phyloP scores from a whole-genome alignment of 2,888 invertebrate genomes.

The Cheilosia urbana region DNA sequence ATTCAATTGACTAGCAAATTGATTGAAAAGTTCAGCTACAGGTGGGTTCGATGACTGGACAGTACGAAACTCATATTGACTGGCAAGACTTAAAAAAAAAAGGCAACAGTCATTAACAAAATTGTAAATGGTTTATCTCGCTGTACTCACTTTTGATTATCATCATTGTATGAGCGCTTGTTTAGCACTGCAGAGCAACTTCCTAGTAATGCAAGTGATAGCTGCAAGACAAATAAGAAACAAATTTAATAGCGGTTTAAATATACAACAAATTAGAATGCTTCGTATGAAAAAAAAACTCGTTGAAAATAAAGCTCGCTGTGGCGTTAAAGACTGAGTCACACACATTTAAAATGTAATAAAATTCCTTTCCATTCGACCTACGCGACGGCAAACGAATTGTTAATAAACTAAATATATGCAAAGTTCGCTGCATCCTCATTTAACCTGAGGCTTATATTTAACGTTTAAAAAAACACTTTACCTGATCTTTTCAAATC shows the following conservation, averaged over 20 bases:
- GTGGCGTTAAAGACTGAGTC: too few species aligned
- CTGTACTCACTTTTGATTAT: constrained; percentile 33
- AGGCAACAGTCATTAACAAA: too few species aligned
- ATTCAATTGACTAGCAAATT: constrained; percentile 12
- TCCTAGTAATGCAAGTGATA: constrained; percentile 27
- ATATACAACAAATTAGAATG: neutral
- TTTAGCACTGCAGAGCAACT: constrained; percentile 30
- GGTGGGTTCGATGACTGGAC: neutral
- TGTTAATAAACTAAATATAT: too few species aligned
- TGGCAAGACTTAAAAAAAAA: constrained; percentile 4
- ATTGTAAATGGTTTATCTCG: neutral
- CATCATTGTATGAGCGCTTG: constrained; percentile 36
- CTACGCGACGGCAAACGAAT: too few species aligned
- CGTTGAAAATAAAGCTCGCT: too few species aligned
- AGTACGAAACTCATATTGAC: constrained; percentile 14
- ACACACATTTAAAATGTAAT: too few species aligned
- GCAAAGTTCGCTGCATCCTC: too few species aligned
- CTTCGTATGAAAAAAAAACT: too few species aligned
- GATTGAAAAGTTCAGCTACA: constrained; percentile 17
- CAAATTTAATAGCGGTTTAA: neutral
- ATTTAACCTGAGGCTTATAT: too few species aligned
- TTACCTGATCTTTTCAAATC: too few species aligned
- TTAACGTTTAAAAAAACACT: too few species aligned
- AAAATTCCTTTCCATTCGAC: too few species aligned
- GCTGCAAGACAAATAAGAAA: constrained; percentile 13